These are phyloP conservation scores for Heliothis virescens DNA, from an alignment of 1,140 invertebrate species.

Conservation along the genomic window DNA sequence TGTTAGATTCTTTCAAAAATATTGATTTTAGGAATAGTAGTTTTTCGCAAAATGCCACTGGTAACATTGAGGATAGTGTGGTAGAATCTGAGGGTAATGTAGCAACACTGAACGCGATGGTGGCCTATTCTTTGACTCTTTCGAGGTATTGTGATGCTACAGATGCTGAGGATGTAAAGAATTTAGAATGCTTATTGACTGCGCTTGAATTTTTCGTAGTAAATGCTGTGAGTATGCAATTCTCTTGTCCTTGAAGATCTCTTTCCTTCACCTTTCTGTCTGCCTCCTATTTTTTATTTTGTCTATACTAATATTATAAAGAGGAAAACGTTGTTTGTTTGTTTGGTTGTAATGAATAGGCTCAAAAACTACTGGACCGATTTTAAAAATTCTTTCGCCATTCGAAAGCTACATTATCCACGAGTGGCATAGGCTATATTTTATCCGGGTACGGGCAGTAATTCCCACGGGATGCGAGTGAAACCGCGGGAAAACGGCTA, in stretches of 20 bases:
- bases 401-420: too few species aligned
- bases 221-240: constrained; percentile 76
- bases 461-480: too few species aligned
- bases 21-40: constrained; percentile 69
- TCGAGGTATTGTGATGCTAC: constrained; percentile 76
- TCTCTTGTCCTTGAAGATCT: not conserved
- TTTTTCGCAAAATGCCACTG: constrained; percentile 50
- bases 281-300: too few species aligned
- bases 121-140: constrained; percentile 74
- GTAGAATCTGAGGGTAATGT: constrained; percentile 61
- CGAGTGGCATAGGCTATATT: too few species aligned
- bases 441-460: too few species aligned
- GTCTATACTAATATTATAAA: too few species aligned
- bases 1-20: constrained; percentile 74
- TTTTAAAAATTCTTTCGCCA: too few species aligned
- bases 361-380: too few species aligned
- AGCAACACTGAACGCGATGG: constrained; percentile 78
- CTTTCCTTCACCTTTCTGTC: too few species aligned
- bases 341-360: too few species aligned
- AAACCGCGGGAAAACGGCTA: too few species aligned
- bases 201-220: constrained; percentile 75
- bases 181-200: constrained; percentile 74
- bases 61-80: constrained; percentile 65
- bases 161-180: constrained; percentile 71
- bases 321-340: too few species aligned